Evolutionary conservation across 2,888 invertebrate genomes (phyloP), one percentile per base, ranked within the genome.

Genomic region (Aelia acuminata): DNA sequence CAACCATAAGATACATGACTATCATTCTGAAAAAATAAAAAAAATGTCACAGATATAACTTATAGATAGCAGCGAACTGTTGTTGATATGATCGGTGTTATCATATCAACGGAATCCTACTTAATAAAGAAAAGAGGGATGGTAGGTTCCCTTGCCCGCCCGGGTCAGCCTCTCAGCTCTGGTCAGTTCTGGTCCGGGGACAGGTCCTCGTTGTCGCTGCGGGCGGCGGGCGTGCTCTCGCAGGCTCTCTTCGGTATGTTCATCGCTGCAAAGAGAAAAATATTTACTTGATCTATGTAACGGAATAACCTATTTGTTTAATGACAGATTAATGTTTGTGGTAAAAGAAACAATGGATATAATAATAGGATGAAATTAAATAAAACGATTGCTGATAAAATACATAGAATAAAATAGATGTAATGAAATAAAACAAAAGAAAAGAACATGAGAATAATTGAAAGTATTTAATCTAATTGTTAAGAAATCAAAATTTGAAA

Each of bases 141-240:
- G 18, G 35, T 0, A 70, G 63, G 35, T 18, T 70, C 63, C 1
- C 31, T 70, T 26, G 26, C 26, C 57, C 26, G 26, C 26, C 26
- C 57, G 1, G 15, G 63, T 70, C 63, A 35, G 18, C 31, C 63
- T 15, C 31, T 35, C 31, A 35, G 1, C 35, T 35, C 18, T 31
- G 50, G 63, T 87, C 53, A 87, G 20, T 87, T 87, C 75, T 47
- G 47, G 18, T 87, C 87, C 13, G 87, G 87, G n/a, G 87, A 87
- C 26, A 70, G 47, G 8, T 87, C 87, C 3, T 75, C 87, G 7
- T 22, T 87, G 4, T 87, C 87, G 18, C 53, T 35, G 11, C 63
- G 18, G 18, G 47, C 15, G 2, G 49, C 35, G 7, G 70, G 13
- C 22, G 11, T 47, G 39, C 3, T 80, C 49, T 87, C 87, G 7